phyloP scores from a whole-genome alignment of 2,797 vertebrate genomes.

The Pantherophis vulpinus region DNA sequence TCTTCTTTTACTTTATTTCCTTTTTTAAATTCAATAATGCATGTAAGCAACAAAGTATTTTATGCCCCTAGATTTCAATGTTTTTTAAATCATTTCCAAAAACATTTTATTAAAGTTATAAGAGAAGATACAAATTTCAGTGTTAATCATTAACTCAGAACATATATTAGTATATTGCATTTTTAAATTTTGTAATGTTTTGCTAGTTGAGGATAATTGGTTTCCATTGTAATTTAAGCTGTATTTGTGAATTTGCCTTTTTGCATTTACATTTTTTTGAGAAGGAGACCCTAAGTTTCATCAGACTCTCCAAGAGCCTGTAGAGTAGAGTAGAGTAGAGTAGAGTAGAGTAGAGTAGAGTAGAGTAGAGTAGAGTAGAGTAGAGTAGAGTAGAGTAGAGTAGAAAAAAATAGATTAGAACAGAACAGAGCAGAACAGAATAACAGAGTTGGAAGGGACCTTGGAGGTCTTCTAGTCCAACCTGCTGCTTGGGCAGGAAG shows the following conservation, averaged over 20 bases:
- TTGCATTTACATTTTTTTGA: neutral
- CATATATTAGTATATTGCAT: neutral
- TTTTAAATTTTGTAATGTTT: neutral
- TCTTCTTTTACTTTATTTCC: neutral
- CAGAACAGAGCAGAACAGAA: too few species aligned
- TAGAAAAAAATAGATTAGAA: too few species aligned
- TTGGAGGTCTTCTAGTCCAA: too few species aligned
- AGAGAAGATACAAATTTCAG: neutral
- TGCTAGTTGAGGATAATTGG: neutral
- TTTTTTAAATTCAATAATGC: neutral
- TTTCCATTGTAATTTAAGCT: neutral
- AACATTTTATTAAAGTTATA: too few species aligned
- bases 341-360: too few species aligned
- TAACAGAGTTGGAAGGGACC: too few species aligned
- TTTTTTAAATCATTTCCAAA: too few species aligned
- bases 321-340: too few species aligned
- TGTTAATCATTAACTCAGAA: neutral
- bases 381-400: too few species aligned
- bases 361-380: too few species aligned
- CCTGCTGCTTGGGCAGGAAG: too few species aligned
- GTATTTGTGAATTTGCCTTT: neutral
- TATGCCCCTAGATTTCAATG: neutral
- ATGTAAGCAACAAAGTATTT: neutral
- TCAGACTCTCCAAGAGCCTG: neutral
- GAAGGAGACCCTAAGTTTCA: neutral